Conservation (phyloP, 2,113 vertebrate genomes). For the Scomber scombrus region DNA sequence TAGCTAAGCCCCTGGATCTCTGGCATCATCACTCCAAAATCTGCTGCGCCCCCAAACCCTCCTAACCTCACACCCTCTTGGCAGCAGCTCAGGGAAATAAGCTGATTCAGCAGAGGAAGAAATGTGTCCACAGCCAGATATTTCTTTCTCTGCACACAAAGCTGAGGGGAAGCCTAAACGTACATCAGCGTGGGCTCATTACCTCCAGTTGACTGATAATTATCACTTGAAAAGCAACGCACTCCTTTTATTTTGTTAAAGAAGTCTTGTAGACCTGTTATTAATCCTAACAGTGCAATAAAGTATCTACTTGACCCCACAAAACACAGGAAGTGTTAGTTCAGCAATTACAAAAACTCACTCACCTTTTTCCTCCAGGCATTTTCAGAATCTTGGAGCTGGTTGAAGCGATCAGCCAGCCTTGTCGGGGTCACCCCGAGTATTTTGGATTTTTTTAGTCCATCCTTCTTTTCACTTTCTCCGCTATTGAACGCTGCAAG, state of each 20-base stretch:
- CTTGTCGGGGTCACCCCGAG: conserved; percentile 66
- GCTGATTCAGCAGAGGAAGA: conserved; percentile 71
- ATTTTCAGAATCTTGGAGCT: conserved; percentile 83
- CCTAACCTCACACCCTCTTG: conserved; percentile 58
- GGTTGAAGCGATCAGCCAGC: conserved; percentile 82
- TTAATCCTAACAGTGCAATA: neutral
- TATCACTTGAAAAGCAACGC: neutral
- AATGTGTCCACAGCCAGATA: conserved; percentile 46
- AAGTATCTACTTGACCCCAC: neutral
- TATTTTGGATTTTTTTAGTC: conserved; percentile 68
- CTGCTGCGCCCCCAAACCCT: conserved; percentile 50
- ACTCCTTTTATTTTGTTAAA: neutral
- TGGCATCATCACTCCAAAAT: conserved; percentile 59
- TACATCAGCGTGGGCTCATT: conserved; percentile 39
- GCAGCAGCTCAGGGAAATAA: conserved; percentile 55
- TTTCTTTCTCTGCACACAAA: conserved; percentile 38
- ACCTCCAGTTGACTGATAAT: neutral
- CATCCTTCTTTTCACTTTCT: conserved; percentile 66
- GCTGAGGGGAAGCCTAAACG: conserved; percentile 38
- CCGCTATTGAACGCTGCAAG: conserved; percentile 66
- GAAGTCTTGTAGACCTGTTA: neutral
- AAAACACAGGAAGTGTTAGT: neutral
- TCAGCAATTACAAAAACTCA: neutral
- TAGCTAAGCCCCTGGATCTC: conserved; percentile 67
- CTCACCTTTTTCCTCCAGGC: conserved; percentile 86